phyloP scores from a whole-genome alignment of 2,113 vertebrate genomes.

The Ceyx melanurus region DNA sequence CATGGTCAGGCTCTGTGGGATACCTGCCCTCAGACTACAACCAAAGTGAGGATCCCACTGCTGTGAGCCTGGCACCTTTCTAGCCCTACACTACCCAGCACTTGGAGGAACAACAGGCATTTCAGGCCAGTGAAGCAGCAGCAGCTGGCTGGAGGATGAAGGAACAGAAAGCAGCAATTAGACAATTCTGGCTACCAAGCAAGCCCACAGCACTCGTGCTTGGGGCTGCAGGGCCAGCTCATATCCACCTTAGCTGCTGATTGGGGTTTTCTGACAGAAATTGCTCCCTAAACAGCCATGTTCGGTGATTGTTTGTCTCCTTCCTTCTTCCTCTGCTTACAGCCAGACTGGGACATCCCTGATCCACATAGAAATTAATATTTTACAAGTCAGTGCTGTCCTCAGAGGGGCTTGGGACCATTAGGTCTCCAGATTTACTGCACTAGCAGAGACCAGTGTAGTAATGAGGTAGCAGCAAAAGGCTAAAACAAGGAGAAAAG shows the following conservation, averaged over 20 bases:
- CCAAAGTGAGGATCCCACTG: neutral
- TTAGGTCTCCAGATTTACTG: conserved; percentile 60
- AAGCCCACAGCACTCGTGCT: conserved; percentile 28
- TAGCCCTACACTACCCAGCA: conserved; percentile 9
- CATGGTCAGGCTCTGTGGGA: neutral
- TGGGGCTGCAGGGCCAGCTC: neutral
- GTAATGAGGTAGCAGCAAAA: conserved; percentile 25
- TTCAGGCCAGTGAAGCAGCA: neutral
- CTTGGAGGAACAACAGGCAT: conserved; percentile 29
- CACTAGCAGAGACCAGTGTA: neutral
- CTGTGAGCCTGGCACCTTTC: neutral
- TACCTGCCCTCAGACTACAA: neutral
- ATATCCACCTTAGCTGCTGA: conserved; percentile 27
- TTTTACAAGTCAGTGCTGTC: conserved; percentile 40
- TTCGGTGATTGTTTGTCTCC: conserved; percentile 59
- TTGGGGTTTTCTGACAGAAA: conserved; percentile 50
- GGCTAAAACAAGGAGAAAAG: neutral
- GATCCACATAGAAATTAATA: conserved; percentile 71
- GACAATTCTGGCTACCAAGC: conserved; percentile 10
- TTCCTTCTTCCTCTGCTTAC: conserved; percentile 44
- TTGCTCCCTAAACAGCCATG: conserved; percentile 48
- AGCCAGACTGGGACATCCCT: conserved; percentile 54
- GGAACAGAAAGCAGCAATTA: conserved; percentile 30
- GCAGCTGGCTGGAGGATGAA: conserved; percentile 41
- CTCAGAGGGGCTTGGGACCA: conserved; percentile 41